phyloP scores from a whole-genome alignment of 2,797 vertebrate species.

The Phrynocephalus vlangalii region DNA sequence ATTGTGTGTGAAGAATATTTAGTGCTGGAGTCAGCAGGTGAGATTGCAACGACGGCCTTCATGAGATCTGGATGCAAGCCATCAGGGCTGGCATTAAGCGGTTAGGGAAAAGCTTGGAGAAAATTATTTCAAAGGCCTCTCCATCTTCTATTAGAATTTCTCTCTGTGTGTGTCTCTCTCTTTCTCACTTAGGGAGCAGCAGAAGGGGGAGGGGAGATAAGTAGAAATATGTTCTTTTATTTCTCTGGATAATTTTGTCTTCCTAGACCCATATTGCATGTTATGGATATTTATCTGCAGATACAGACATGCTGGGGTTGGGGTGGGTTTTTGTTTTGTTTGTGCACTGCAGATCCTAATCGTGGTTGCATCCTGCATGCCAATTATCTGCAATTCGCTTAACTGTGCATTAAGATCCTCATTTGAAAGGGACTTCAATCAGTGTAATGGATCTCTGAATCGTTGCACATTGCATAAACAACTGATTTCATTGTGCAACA shows the following conservation, averaged over 20 bases:
- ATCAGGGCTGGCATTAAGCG: slow-evolving; percentile 40
- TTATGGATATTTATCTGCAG: background rate
- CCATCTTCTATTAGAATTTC: background rate
- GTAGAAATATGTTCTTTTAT: background rate
- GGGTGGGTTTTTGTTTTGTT: background rate
- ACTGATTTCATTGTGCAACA: background rate
- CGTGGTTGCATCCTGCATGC: background rate
- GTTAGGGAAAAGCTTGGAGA: slow-evolving; percentile 25
- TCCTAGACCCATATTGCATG: background rate
- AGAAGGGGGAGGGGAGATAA: too few species aligned
- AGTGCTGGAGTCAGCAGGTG: slow-evolving; percentile 70
- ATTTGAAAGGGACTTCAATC: background rate
- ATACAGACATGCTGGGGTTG: background rate
- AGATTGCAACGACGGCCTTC: slow-evolving; percentile 41
- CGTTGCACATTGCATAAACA: background rate
- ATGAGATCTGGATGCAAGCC: slow-evolving; percentile 45
- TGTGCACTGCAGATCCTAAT: background rate
- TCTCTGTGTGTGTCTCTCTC: too few species aligned
- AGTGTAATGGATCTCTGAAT: background rate
- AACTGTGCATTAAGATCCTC: background rate
- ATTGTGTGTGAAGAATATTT: slow-evolving; percentile 70
- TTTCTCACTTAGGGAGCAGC: background rate
- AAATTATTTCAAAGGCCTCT: slow-evolving; percentile 12
- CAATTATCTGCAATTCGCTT: too few species aligned
- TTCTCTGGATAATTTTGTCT: background rate